Conservation (phyloP, 2,797 vertebrate species). For the Notoglanidium macrostoma region DNA sequence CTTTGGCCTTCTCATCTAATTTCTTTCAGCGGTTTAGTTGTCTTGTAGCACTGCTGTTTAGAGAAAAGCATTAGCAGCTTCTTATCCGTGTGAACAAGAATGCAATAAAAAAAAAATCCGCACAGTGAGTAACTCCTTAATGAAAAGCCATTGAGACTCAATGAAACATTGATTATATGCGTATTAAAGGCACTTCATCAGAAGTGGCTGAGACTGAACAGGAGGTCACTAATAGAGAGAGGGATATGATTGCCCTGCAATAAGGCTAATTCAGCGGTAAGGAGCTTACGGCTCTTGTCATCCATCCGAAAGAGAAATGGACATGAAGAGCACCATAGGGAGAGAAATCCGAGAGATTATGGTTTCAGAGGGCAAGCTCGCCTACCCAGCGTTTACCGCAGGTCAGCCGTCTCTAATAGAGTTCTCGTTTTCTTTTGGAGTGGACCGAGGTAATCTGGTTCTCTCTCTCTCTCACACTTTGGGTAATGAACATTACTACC, state of each 20-base stretch:
- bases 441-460: conserved; percentile 69
- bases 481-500: conserved; percentile 78
- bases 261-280: conserved; percentile 77
- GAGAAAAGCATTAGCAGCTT: conserved; percentile 46
- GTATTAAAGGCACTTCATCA: conserved; percentile 67
- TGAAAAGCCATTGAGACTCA: conserved; percentile 60
- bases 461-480: conserved; percentile 62
- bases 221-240: conserved; percentile 51
- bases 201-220: conserved; percentile 57
- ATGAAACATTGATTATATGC: conserved; percentile 70
- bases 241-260: conserved; percentile 60
- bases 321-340: conserved; percentile 69
- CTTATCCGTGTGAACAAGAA: conserved; percentile 53
- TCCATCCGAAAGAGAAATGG: conserved; percentile 60
- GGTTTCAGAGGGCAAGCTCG: conserved; percentile 60
- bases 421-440: conserved; percentile 59
- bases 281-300: conserved; percentile 69
- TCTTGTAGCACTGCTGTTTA: conserved; percentile 37
- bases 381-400: conserved; percentile 73
- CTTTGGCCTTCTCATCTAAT: conserved; percentile 1
- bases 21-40: conserved; percentile 49
- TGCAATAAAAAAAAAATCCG: conserved; percentile 54
- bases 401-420: conserved; percentile 79
- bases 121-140: conserved; percentile 60
- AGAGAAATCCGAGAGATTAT: conserved; percentile 75